phyloP scores from a whole-genome alignment of 1,140 invertebrate genomes.

The Reticulitermes speratus region DNA sequence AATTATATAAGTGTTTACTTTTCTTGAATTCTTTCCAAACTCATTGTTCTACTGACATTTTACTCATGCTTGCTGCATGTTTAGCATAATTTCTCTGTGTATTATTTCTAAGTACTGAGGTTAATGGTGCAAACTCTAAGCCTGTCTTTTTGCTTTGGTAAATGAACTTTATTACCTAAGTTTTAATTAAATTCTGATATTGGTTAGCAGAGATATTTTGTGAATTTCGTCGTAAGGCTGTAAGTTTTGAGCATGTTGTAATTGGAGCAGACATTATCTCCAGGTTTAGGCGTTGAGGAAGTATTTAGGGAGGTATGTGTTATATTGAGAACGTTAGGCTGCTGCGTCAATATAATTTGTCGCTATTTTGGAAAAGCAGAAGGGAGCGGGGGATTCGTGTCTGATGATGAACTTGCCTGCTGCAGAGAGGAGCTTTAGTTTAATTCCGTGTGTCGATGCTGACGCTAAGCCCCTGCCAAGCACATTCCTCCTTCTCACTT shows the following conservation, averaged over 20 bases:
- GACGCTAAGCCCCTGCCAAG: background rate
- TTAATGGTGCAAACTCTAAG: too few species aligned
- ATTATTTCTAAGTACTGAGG: too few species aligned
- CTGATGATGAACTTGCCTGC: background rate
- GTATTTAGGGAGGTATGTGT: background rate
- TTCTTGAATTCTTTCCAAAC: too few species aligned
- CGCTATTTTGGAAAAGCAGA: background rate
- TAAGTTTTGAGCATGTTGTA: background rate
- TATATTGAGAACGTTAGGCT: background rate
- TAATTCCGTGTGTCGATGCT: conserved; percentile 14
- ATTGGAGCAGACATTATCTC: background rate
- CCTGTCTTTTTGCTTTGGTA: too few species aligned
- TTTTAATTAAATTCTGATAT: background rate
- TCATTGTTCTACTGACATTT: too few species aligned
- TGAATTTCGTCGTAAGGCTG: background rate
- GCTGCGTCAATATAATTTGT: conserved; percentile 8
- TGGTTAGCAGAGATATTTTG: background rate
- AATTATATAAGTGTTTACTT: too few species aligned
- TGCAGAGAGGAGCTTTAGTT: background rate
- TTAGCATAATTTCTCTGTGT: too few species aligned
- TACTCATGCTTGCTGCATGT: too few species aligned
- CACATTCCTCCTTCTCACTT: background rate
- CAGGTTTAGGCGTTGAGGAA: background rate
- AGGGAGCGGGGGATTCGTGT: background rate
- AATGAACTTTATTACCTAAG: background rate